Evolutionary conservation across 1,140 invertebrate genomes (phyloP).

Genomic region (Cydia pomonella): DNA sequence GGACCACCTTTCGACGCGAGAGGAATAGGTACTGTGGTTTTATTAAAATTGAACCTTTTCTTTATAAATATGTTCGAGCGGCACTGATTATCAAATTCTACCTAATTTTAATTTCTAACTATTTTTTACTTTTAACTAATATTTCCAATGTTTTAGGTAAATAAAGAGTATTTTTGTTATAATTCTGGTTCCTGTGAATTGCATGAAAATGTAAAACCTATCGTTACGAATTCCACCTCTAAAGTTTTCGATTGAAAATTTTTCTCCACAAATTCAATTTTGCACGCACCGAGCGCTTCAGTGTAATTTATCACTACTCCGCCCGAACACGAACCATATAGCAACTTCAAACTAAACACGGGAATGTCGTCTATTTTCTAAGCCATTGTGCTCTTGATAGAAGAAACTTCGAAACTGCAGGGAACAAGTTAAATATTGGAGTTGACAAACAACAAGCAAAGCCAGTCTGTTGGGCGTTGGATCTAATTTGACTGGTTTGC

Average conservation of each 20-base stretch:
- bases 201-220: neutral
- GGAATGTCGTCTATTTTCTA: conserved; percentile 36
- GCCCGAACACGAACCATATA: conserved; percentile 11
- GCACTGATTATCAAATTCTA: too few species aligned
- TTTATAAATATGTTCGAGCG: too few species aligned
- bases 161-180: neutral
- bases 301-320: conserved; percentile 26
- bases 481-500: conserved; percentile 43
- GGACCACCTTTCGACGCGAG: too few species aligned
- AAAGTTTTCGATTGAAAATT: conserved; percentile 8
- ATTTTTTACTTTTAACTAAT: too few species aligned
- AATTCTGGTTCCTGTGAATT: neutral
- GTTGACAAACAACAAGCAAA: conserved; percentile 52
- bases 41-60: too few species aligned
- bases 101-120: too few species aligned
- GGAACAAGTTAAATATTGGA: conserved; percentile 60
- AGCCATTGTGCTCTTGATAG: conserved; percentile 53
- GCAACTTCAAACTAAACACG: conserved; percentile 31
- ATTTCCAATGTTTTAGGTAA: too few species aligned
- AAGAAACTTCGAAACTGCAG: conserved; percentile 51
- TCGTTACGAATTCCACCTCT: neutral
- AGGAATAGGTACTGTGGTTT: too few species aligned
- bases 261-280: conserved; percentile 28
- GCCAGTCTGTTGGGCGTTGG: conserved; percentile 43
- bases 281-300: conserved; percentile 26